Evolutionary conservation across 92 coral and sea anemone genomes (phyloP), one percentile per base, ranked within the genome.

Genomic region (Zoanthus sansibaricus): DNA sequence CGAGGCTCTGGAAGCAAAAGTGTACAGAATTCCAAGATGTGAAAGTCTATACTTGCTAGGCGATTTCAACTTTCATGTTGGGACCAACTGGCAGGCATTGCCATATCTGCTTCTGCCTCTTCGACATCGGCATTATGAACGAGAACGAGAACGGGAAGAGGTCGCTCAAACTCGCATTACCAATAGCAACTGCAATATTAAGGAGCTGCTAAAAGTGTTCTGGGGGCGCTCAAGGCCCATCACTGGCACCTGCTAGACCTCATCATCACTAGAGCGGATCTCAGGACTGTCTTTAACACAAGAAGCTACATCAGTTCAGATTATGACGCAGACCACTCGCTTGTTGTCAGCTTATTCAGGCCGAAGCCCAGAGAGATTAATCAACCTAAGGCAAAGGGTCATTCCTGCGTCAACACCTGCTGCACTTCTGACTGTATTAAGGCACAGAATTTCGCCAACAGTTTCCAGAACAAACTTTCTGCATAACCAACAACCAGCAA

Each of bases 11-110:
- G 58, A 42, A 32, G 46, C 25, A 25, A 25, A 25, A 25, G 25
- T 25, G 25, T 25, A 25, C 25, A 25, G 25, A 25, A 25, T 25
- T 25, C 25, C 25, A 25, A 25, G 25, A 25, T 25, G 25, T 25
- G 25, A 25, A 25, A 25, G 76, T 49, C 15, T 37, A 71, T 71
- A 71, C 20, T 71, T 71, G 48, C 49, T 71, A 32, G 71, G 84
- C 11, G 76, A 83, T 67, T 64, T 70, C 87, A 83, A 83, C 12
- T 64, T 6, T 44, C 55, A 44, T 14, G 87, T 25, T 25, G 76
- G 42, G 25, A 25, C 25, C 25, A 25, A 25, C 25, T 25, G 49
- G 48, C 59, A 30, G 75, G 33, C 56, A 25, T 25, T 25, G 25
- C 25, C 25, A 25, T 25, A 25, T 25, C 25, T 25, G 25, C 25